Percentiles rank a stretch among this genome's conserved stretches.
phyloP scores from a whole-genome alignment of 2,113 vertebrate genomes.

The Caranx melampygus region DNA sequence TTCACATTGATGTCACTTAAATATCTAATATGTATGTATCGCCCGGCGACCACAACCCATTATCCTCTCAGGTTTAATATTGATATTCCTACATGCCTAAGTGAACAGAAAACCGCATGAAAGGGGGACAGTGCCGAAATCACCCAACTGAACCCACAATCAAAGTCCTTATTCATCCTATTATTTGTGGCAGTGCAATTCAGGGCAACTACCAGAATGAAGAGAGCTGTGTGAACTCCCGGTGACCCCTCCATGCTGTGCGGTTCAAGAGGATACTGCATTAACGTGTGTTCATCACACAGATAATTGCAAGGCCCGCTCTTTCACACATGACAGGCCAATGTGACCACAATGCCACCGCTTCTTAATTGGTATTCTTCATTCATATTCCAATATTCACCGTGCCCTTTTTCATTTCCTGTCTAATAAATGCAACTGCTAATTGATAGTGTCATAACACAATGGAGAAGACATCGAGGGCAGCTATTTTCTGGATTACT shows the following conservation, averaged over 20 bases:
- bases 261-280: constrained; percentile 67
- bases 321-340: constrained; percentile 67
- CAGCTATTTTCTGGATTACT: constrained; percentile 62
- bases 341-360: constrained; percentile 55
- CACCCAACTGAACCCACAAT: constrained; percentile 52
- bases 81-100: constrained; percentile 47
- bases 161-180: constrained; percentile 64
- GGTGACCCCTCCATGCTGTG: constrained; percentile 57
- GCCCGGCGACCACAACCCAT: constrained; percentile 31
- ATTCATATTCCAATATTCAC: constrained; percentile 69
- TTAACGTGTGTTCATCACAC: constrained; percentile 70
- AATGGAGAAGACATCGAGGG: constrained; percentile 65
- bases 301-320: constrained; percentile 69
- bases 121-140: constrained; percentile 31
- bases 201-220: constrained; percentile 51
- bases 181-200: constrained; percentile 47
- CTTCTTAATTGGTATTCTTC: constrained; percentile 71
- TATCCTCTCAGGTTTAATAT: constrained; percentile 50
- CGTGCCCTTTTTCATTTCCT: constrained; percentile 67
- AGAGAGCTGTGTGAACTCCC: constrained; percentile 61
- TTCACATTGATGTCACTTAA: constrained; percentile 40
- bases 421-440: constrained; percentile 73
- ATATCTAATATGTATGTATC: constrained; percentile 54
- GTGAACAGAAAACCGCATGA: constrained; percentile 48
- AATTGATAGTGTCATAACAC: constrained; percentile 73